phyloP scores from a whole-genome alignment of 2,797 vertebrate genomes.

The Hafferia zeledoni region DNA sequence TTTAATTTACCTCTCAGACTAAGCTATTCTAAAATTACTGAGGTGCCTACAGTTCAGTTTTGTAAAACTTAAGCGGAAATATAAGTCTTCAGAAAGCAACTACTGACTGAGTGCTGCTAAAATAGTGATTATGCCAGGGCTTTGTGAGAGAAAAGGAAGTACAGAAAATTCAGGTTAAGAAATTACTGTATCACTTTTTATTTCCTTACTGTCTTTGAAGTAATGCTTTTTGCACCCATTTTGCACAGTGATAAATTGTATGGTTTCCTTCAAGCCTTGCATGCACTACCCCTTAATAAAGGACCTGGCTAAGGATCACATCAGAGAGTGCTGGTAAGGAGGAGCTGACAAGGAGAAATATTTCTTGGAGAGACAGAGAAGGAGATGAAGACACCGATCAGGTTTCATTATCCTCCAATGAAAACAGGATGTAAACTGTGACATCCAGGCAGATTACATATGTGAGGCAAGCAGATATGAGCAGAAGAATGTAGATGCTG shows the following conservation, averaged over 20 bases:
- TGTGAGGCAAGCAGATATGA: constrained; percentile 59
- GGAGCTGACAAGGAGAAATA: not conserved
- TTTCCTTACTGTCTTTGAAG: constrained; percentile 20
- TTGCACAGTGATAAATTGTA: not conserved
- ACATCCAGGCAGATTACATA: constrained; percentile 49
- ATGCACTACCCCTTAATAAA: not conserved
- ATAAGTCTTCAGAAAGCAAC: constrained; percentile 34
- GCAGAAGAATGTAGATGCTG: constrained; percentile 52
- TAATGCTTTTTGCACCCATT: not conserved
- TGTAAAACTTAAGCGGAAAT: constrained; percentile 58
- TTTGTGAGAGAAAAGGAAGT: constrained; percentile 32
- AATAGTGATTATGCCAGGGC: constrained; percentile 15
- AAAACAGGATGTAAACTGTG: constrained; percentile 65
- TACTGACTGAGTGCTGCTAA: constrained; percentile 31
- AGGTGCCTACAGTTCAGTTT: constrained; percentile 64
- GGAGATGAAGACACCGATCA: constrained; percentile 57
- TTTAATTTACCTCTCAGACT: constrained; percentile 76
- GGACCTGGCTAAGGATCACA: not conserved
- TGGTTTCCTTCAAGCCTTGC: not conserved
- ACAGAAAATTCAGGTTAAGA: constrained; percentile 36
- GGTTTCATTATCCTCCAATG: constrained; percentile 25
- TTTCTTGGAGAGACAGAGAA: constrained; percentile 34
- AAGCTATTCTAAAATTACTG: constrained; percentile 58
- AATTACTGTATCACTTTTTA: constrained; percentile 26
- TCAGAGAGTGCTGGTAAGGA: not conserved